These are phyloP conservation scores for Meteorus sp. DNA, from an alignment of 1,140 invertebrate species.

Conservation along the genomic window DNA sequence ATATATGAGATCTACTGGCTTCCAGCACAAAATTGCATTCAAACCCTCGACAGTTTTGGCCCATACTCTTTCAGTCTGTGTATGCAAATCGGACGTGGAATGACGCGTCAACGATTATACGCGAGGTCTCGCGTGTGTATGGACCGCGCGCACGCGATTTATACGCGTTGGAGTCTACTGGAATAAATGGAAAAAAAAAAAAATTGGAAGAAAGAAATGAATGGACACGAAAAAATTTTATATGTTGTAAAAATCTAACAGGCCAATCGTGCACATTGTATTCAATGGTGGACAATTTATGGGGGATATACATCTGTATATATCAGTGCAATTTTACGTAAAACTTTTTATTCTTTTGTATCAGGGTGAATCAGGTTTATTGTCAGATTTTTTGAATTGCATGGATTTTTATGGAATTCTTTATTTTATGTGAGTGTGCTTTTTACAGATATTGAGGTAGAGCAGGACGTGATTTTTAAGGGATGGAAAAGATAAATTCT, in stretches of 20 bases:
- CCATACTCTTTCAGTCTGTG: conserved; percentile 37
- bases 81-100: conserved; percentile 53
- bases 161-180: too few relatives aligned
- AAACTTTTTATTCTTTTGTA: too few relatives aligned
- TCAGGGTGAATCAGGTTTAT: conserved; percentile 49
- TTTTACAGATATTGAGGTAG: too few relatives aligned
- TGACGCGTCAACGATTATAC: conserved; percentile 55
- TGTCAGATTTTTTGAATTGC: conserved; percentile 54
- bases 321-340: conserved; percentile 30
- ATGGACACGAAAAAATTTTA: conserved; percentile 42
- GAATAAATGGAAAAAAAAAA: conserved; percentile 45
- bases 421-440: too few relatives aligned
- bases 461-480: too few relatives aligned
- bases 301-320: too few relatives aligned
- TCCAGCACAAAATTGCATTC: conserved; percentile 36
- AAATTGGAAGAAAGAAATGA: too few relatives aligned
- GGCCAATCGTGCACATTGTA: conserved; percentile 55
- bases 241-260: conserved; percentile 53
- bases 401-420: too few relatives aligned
- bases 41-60: conserved; percentile 28
- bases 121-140: conserved; percentile 26
- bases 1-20: neutral
- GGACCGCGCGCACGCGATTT: neutral
- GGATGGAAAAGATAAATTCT: too few relatives aligned
- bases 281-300: conserved; percentile 48